Conservation (phyloP, 2,797 vertebrate species). For the Prunella strophiata region DNA sequence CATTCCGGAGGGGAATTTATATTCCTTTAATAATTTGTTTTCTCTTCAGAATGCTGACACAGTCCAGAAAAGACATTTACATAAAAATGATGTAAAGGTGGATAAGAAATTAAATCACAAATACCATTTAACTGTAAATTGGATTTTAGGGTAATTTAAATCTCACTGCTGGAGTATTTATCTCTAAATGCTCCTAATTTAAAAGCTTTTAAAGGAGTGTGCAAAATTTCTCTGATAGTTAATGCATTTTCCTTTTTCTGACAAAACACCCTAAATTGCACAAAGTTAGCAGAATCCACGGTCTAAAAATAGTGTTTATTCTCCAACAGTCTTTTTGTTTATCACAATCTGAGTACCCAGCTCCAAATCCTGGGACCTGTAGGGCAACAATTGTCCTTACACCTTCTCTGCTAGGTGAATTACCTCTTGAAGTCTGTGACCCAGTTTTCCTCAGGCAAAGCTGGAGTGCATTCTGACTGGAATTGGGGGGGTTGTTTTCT, state of each 20-base stretch:
- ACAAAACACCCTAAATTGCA: background rate
- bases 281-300: background rate
- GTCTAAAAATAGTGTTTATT: background rate
- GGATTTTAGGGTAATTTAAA: background rate
- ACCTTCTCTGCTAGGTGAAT: background rate
- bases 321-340: background rate
- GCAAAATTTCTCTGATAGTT: background rate
- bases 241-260: background rate
- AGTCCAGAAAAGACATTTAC: background rate
- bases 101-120: background rate
- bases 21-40: background rate
- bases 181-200: background rate
- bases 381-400: background rate
- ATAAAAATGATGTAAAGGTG: background rate
- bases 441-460: background rate
- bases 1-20: background rate
- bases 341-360: background rate
- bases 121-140: background rate
- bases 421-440: background rate
- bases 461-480: background rate
- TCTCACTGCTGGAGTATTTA: background rate
- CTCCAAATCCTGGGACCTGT: background rate
- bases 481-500: background rate
- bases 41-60: background rate
- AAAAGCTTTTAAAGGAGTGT: background rate